phyloP scores from a whole-genome alignment of 2,113 vertebrate species.

The Mesitornis unicolor region DNA sequence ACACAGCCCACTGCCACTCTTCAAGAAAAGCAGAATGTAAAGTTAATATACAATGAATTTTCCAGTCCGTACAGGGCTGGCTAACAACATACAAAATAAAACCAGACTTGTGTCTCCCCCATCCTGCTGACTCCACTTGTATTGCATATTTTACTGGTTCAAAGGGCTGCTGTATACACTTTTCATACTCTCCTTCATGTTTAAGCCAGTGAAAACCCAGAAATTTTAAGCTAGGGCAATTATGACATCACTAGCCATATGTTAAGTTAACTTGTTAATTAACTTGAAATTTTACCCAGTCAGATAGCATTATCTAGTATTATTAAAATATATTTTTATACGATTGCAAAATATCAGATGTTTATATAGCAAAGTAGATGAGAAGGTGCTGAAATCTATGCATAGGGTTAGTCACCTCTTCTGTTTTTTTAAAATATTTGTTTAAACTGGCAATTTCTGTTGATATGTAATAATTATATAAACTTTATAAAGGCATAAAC shows the following conservation, averaged over 20 bases:
- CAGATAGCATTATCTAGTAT: neutral
- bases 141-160: neutral
- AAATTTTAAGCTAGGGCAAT: neutral
- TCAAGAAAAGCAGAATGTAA: neutral
- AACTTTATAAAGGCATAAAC: neutral
- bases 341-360: neutral
- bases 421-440: neutral
- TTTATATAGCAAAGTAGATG: neutral
- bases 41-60: conserved; percentile 8
- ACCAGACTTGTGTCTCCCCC: neutral
- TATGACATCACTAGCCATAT: neutral
- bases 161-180: neutral
- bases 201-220: neutral
- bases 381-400: neutral
- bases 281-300: neutral
- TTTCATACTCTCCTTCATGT: neutral
- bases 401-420: fast-evolving
- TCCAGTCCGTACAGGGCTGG: neutral
- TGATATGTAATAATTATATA: neutral
- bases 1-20: neutral
- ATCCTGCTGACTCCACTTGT: neutral
- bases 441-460: neutral
- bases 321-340: neutral
- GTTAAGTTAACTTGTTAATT: neutral
- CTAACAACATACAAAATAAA: neutral